These are phyloP conservation scores for Trogon surrucura DNA, from an alignment of 2,113 vertebrate species.

Conservation along the genomic window DNA sequence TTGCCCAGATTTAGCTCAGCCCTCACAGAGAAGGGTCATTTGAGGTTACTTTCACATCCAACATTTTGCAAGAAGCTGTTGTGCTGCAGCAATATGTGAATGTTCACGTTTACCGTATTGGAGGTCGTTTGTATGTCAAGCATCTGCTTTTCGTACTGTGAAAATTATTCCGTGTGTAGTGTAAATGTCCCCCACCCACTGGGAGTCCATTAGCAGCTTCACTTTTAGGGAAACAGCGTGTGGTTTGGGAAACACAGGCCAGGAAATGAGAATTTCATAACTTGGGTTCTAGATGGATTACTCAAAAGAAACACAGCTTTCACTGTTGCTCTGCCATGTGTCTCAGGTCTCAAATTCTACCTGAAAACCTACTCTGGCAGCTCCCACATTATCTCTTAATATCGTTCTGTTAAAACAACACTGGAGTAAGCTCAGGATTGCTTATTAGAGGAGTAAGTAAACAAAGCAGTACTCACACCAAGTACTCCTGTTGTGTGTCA, in stretches of 20 bases:
- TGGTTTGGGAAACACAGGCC: not conserved
- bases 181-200: not conserved
- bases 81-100: not conserved
- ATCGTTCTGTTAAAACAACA: not conserved
- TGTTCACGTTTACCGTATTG: fast-evolving
- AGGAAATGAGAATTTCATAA: not conserved
- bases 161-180: not conserved
- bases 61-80: not conserved
- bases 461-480: not conserved
- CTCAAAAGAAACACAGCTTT: not conserved
- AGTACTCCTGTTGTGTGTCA: not conserved
- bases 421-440: not conserved
- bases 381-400: not conserved
- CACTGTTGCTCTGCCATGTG: not conserved
- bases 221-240: not conserved
- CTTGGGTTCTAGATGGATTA: not conserved
- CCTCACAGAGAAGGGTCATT: not conserved
- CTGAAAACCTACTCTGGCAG: not conserved
- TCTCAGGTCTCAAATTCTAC: not conserved
- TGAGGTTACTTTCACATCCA: not conserved
- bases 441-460: not conserved
- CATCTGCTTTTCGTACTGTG: not conserved
- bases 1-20: not conserved
- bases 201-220: not conserved
- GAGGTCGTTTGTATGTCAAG: not conserved